Evolutionary conservation across 2,888 invertebrate genomes (phyloP).

Genomic region (Caenorhabditis sp.): DNA sequence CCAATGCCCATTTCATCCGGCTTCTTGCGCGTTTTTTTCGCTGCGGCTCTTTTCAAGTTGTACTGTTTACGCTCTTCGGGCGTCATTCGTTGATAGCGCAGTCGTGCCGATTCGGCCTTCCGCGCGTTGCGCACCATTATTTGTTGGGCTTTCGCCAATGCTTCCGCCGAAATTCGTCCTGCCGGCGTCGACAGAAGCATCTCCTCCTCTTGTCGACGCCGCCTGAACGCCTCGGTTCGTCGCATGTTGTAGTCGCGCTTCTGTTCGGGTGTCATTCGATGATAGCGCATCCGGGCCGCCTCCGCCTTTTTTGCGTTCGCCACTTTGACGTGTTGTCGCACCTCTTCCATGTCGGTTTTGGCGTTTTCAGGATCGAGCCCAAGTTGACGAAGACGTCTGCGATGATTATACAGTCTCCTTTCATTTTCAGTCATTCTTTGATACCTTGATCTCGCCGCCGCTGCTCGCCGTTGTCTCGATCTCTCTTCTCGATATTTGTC

Average conservation of each 20-base stretch:
- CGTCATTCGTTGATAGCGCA: constrained; percentile 51
- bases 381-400: constrained; percentile 41
- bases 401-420: constrained; percentile 46
- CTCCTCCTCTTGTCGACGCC: constrained; percentile 61
- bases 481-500: constrained; percentile 15
- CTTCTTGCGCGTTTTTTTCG: constrained; percentile 14
- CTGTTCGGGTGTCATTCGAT: constrained; percentile 60
- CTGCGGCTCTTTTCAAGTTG: constrained; percentile 22
- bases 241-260: constrained; percentile 63
- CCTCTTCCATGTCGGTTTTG: constrained; percentile 49
- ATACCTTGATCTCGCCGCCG: constrained; percentile 62
- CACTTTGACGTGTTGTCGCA: constrained; percentile 53
- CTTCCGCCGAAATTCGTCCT: constrained; percentile 45
- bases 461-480: constrained; percentile 53
- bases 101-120: constrained; percentile 52
- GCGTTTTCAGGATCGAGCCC: constrained; percentile 39
- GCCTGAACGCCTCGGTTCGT: constrained; percentile 66
- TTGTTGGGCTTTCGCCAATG: constrained; percentile 49
- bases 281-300: constrained; percentile 53
- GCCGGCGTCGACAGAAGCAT: constrained; percentile 66
- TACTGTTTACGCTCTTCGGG: constrained; percentile 46
- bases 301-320: constrained; percentile 62
- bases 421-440: constrained; percentile 59
- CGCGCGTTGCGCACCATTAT: constrained; percentile 54
- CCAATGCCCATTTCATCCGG: no score